Conservation (phyloP, 2,797 vertebrate genomes). For the Anas capensis region DNA sequence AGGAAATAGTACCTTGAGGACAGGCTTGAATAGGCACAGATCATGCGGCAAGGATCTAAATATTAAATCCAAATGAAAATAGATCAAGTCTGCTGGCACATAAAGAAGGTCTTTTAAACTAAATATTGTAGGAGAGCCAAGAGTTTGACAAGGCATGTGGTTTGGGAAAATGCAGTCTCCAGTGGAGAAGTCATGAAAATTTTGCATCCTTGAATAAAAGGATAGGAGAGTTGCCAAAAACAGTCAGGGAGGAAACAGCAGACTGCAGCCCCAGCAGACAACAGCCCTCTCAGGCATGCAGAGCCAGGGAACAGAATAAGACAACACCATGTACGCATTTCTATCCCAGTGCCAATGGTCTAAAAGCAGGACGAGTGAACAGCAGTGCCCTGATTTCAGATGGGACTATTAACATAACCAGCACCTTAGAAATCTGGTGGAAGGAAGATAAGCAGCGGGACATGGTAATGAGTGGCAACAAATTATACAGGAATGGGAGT, state of each 20-base stretch:
- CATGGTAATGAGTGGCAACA: background rate
- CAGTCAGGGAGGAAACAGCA: background rate
- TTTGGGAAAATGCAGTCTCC: background rate
- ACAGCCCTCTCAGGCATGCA: background rate
- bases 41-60: background rate
- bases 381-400: conserved; percentile 41
- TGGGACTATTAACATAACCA: conserved; percentile 12
- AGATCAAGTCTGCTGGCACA: background rate
- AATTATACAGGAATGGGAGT: conserved; percentile 34
- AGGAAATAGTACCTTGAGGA: background rate
- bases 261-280: background rate
- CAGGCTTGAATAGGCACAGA: background rate
- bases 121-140: background rate
- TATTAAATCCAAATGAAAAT: background rate
- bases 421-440: background rate
- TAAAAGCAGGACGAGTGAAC: background rate
- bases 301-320: background rate
- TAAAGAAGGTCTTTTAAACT: background rate
- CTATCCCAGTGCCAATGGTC: background rate
- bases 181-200: conserved; percentile 12
- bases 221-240: conserved; percentile 29
- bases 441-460: conserved; percentile 38
- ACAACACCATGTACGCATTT: background rate
- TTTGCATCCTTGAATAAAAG: conserved; percentile 30
- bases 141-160: background rate